Conservation (phyloP, 2,888 invertebrate species). For the Agonopterix heracliana region DNA sequence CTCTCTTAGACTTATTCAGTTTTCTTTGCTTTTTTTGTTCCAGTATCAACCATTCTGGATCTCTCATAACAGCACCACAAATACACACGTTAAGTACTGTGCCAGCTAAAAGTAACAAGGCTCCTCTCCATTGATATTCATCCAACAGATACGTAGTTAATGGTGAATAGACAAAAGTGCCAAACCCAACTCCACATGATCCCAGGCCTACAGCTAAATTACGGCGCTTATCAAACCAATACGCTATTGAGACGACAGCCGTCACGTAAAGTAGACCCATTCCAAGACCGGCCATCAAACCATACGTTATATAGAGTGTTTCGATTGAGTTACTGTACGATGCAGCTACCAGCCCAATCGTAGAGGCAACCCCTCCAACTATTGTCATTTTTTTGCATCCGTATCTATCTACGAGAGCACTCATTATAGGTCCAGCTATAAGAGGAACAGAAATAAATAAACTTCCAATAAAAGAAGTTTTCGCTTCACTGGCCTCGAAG, state of each 20-base stretch:
- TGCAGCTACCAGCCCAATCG: constrained; percentile 86
- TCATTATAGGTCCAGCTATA: constrained; percentile 88
- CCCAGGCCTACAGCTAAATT: constrained; percentile 91
- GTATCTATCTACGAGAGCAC: constrained; percentile 89
- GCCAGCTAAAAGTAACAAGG: constrained; percentile 85
- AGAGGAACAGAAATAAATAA: constrained; percentile 93
- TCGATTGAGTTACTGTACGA: constrained; percentile 83
- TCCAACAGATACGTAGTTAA: constrained; percentile 85
- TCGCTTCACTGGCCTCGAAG: constrained; percentile 86
- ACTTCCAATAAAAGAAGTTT: constrained; percentile 92
- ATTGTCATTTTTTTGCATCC: constrained; percentile 88
- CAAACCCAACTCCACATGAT: constrained; percentile 92
- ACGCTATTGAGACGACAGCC: constrained; percentile 93
- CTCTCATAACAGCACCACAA: constrained; percentile 91
- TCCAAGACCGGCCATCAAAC: constrained; percentile 88
- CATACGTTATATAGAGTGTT: constrained; percentile 88
- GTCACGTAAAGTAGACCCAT: constrained; percentile 91
- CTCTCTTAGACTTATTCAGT: constrained; percentile 69
- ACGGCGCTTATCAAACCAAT: constrained; percentile 93
- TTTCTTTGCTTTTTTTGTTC: constrained; percentile 78
- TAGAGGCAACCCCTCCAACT: constrained; percentile 82
- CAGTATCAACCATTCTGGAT: constrained; percentile 87
- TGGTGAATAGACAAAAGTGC: constrained; percentile 92
- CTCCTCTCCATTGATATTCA: constrained; percentile 88
- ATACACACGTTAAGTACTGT: constrained; percentile 91